Conservation (phyloP, 1,140 invertebrate genomes). For the Cephus cinctus region DNA sequence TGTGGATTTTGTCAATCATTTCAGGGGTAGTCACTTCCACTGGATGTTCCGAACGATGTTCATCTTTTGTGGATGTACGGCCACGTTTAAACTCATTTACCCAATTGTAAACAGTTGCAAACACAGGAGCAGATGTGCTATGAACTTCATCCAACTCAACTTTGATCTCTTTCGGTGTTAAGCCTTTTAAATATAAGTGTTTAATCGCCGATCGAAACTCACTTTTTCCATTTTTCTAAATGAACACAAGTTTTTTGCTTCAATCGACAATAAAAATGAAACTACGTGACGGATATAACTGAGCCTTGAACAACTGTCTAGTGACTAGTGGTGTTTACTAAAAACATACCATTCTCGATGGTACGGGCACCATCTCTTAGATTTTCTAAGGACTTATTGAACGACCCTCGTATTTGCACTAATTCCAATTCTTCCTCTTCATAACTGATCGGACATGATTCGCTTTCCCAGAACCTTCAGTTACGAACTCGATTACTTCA, state of each 20-base stretch:
- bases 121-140: conserved; percentile 31
- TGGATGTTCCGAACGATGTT: conserved; percentile 26
- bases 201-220: conserved; percentile 11
- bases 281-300: neutral
- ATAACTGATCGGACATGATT: too few species aligned
- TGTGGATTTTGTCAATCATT: conserved; percentile 31
- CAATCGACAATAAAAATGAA: conserved; percentile 9
- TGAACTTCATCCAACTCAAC: conserved; percentile 15
- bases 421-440: too few species aligned
- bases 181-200: conserved; percentile 15
- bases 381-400: conserved; percentile 6
- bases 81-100: conserved; percentile 38
- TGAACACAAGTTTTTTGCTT: too few species aligned
- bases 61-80: conserved; percentile 28
- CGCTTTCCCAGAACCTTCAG: too few species aligned
- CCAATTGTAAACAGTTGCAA: conserved; percentile 35
- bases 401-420: conserved; percentile 6
- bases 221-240: conserved; percentile 18
- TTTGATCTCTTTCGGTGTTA: conserved; percentile 13
- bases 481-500: too few species aligned
- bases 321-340: too few species aligned
- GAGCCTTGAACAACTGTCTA: too few species aligned
- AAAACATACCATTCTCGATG: too few species aligned
- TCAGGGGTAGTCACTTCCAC: conserved; percentile 24
- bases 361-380: neutral